A percentile compares a stretch with the other conserved stretches of the same genome.
Conservation (phyloP, 2,113 vertebrate genomes). For the Mesocricetus auratus region DNA sequence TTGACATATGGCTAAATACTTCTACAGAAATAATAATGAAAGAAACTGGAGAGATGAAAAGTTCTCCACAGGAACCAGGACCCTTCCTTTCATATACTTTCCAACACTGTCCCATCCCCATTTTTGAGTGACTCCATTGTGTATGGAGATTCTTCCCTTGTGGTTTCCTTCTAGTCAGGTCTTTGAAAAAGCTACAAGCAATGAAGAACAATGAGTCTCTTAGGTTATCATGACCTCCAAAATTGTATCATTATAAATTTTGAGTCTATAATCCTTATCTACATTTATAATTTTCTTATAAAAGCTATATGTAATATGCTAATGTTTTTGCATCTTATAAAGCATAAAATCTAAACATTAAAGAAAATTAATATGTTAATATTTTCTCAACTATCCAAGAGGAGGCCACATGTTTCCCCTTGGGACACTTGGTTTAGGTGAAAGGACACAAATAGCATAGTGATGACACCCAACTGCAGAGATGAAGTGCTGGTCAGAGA, state of each 20-base stretch:
- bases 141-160: neutral
- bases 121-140: neutral
- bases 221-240: neutral
- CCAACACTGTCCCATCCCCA: neutral
- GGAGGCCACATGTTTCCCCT: neutral
- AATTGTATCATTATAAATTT: neutral
- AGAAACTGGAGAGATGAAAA: neutral
- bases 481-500: neutral
- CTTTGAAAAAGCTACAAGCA: neutral
- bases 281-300: conserved; percentile 7
- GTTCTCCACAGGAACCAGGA: neutral
- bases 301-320: neutral
- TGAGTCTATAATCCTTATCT: neutral
- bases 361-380: neutral
- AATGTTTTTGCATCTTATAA: neutral
- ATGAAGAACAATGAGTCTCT: neutral
- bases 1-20: neutral
- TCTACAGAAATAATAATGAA: neutral
- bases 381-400: neutral
- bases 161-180: neutral
- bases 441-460: neutral
- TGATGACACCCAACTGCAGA: accelerated
- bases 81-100: neutral
- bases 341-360: neutral
- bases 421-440: neutral